phyloP scores from a whole-genome alignment of 2,797 vertebrate genomes.

The Falco naumanni region DNA sequence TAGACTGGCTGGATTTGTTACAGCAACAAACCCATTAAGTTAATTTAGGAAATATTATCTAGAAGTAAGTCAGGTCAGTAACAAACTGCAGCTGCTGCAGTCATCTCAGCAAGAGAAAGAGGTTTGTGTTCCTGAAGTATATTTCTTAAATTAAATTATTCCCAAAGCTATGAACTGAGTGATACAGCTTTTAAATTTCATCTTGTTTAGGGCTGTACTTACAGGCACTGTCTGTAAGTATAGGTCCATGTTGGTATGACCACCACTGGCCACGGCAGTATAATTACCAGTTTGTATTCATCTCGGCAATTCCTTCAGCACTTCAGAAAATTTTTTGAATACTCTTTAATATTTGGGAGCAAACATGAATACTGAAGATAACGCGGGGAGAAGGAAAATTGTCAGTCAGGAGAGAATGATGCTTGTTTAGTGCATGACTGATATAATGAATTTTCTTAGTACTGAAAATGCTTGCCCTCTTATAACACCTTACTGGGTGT shows the following conservation, averaged over 20 bases:
- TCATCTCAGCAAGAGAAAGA: not conserved
- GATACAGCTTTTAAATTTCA: not conserved
- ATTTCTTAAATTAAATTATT: not conserved
- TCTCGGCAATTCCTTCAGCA: not conserved
- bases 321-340: not conserved
- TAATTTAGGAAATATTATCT: not conserved
- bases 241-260: not conserved
- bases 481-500: constrained; percentile 61
- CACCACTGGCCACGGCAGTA: not conserved
- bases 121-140: not conserved
- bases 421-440: constrained; percentile 43
- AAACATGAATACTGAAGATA: not conserved
- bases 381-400: not conserved
- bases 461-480: constrained; percentile 53
- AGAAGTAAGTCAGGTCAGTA: not conserved
- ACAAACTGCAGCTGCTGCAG: not conserved
- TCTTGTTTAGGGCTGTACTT: not conserved
- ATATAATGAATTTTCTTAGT: constrained; percentile 59
- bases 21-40: not conserved
- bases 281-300: not conserved
- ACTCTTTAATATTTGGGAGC: not conserved
- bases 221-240: not conserved
- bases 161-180: not conserved
- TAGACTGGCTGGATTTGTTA: not conserved
- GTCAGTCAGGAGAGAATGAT: not conserved